Evolutionary conservation across 2,888 invertebrate species (phyloP).

Genomic region (Antheraea assamensis): DNA sequence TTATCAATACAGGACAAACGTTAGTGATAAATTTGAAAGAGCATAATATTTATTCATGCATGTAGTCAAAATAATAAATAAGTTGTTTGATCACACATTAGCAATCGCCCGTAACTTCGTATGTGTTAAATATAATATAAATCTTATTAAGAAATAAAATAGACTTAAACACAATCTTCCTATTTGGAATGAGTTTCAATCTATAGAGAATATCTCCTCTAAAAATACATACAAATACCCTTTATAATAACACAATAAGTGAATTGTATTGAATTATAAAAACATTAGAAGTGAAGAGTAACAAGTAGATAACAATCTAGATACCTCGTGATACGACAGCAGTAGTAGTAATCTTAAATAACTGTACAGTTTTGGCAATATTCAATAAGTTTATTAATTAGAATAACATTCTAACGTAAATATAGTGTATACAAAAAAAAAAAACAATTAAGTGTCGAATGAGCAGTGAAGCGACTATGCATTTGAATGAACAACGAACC

Average conservation of each 20-base stretch:
- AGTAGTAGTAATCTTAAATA: background rate
- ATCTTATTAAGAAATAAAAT: too few species aligned
- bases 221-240: background rate
- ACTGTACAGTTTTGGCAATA: background rate
- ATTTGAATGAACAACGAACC: too few species aligned
- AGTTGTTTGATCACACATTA: too few species aligned
- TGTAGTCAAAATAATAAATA: too few species aligned
- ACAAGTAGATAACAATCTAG: background rate
- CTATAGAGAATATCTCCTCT: too few species aligned
- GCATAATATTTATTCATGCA: too few species aligned
- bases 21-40: too few species aligned
- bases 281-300: background rate
- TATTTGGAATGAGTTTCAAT: too few species aligned
- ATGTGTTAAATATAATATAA: too few species aligned
- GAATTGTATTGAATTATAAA: background rate
- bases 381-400: background rate
- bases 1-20: too few species aligned
- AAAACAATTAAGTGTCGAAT: background rate
- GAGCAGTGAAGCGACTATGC: background rate
- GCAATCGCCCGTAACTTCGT: too few species aligned
- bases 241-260: background rate
- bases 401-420: background rate
- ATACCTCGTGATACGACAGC: background rate
- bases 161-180: too few species aligned
- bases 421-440: background rate